These are phyloP conservation scores for Clarias pachynema DNA, from an alignment of 2,797 vertebrate genomes.

Conservation along the genomic window DNA sequence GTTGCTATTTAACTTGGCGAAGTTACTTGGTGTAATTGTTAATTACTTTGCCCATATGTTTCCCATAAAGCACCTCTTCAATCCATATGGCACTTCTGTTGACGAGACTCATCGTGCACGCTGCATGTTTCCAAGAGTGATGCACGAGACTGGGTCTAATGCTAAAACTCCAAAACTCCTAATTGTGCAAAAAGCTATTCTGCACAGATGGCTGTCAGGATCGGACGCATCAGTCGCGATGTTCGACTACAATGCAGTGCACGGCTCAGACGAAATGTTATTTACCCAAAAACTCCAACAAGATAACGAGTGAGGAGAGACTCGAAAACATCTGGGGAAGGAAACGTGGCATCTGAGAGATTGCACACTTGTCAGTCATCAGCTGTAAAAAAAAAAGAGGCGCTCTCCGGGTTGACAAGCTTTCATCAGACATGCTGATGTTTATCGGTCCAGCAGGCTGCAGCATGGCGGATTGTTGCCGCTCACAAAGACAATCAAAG, in stretches of 20 bases:
- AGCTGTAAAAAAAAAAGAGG: conserved; percentile 33
- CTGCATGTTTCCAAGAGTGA: conserved; percentile 20
- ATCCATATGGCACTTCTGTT: conserved; percentile 54
- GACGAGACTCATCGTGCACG: conserved; percentile 32
- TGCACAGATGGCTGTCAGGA: conserved; percentile 60
- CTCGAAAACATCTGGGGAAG: conserved; percentile 55
- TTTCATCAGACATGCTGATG: conserved; percentile 50
- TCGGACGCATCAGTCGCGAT: conserved; percentile 32
- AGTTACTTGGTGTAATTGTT: conserved; percentile 46
- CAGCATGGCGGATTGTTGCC: conserved; percentile 43
- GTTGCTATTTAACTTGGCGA: conserved; percentile 41
- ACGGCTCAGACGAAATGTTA: conserved; percentile 25
- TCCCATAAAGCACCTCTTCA: conserved; percentile 37
- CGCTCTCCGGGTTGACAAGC: conserved; percentile 43
- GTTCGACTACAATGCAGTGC: conserved; percentile 34
- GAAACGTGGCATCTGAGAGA: conserved; percentile 40
- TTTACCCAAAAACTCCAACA: conserved; percentile 34
- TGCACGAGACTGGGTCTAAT: conserved; percentile 41
- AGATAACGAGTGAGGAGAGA: conserved; percentile 31
- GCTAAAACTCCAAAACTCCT: conserved; percentile 44
- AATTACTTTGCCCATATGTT: conserved; percentile 55
- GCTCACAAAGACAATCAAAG: conserved; percentile 14
- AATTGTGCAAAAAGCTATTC: conserved; percentile 48
- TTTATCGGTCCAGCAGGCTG: conserved; percentile 48
- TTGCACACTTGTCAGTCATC: conserved; percentile 57